Base-by-base conservation (phyloP, 2,888 invertebrate genomes). In the Rhagonycha fulva region DNA sequence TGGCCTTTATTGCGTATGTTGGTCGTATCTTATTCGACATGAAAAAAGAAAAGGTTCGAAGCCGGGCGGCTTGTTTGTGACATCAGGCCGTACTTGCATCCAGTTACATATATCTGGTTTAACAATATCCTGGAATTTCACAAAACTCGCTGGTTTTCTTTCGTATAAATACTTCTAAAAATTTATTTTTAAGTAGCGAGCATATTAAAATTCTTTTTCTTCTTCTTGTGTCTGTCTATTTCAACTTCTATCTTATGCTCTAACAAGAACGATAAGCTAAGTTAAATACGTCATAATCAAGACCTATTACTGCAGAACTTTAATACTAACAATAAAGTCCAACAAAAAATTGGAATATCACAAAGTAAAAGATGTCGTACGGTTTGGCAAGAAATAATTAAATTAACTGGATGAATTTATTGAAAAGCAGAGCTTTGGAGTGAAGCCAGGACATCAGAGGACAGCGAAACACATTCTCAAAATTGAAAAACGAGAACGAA, bases 1-100 rank as follows among this genome's bases (percentile, higher is more conserved):
- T 76, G 71, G 74, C 63, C 63, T 24, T 66, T 66, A 66, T 66
- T 66, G 63, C 63, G 63, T 66, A 66, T 7, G 26, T 23, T 26
- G 70, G 26, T 30, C 66, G 73, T 76, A 76, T 78, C 66, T 78
- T 62, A 73, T 62, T 24, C 63, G 47, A 47, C 47, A 47, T 47
- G 47, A 47, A 47, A 47, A 47, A 47, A 47, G 47, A 47, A 47
- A 47, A 47, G 47, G n/a, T 47, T 47, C n/a, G 9, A 9, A 47
- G n/a, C 47, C n/a, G 47, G n/a, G 47, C 47, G 47, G 47, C 47
- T 47, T 47, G 47, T 47, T 47, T 47, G 47, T 47, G 47, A 47
- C 47, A 47, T n/a, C 47, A 47, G 47, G n/a, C 47, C n/a, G 47
- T 47, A 47, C 47, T 47, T 47, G 47, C 47, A 47, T 47, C 47